Conservation (phyloP, 2,113 vertebrate genomes). For the Plectropomus leopardus region DNA sequence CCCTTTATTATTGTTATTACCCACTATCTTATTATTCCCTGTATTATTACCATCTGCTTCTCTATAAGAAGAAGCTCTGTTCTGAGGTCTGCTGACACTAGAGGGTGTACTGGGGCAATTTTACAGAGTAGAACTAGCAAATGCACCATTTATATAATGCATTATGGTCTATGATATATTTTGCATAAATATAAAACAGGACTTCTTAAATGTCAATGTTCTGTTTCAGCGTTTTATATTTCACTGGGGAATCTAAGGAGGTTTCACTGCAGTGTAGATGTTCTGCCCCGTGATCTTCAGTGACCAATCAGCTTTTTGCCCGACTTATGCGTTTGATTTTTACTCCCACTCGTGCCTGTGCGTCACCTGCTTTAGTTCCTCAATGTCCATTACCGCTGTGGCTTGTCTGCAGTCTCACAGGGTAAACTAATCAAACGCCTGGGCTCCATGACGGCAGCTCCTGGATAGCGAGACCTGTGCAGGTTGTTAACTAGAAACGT, state of each 20-base stretch:
- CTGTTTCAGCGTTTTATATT: background rate
- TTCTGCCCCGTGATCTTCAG: conserved; percentile 41
- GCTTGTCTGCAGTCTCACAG: background rate
- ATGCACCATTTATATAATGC: background rate
- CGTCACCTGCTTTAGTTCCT: rapidly evolving
- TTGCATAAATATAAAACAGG: background rate
- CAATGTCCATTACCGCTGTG: rapidly evolving
- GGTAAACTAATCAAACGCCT: conserved; percentile 18
- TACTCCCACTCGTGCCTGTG: rapidly evolving
- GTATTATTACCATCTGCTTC: background rate
- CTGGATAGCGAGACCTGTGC: background rate
- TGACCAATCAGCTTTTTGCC: conserved; percentile 67
- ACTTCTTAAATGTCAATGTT: background rate
- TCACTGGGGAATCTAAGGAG: background rate
- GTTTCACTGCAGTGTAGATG: background rate
- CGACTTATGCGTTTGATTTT: conserved; percentile 64
- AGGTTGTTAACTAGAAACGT: conserved; percentile 6
- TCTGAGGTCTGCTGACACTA: conserved; percentile 1
- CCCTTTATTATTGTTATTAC: background rate
- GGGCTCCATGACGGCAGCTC: conserved; percentile 33
- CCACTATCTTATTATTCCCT: background rate
- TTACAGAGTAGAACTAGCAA: background rate
- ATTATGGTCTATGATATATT: background rate
- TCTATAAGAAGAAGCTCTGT: background rate
- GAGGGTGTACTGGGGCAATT: conserved; percentile 22